Conservation (phyloP, 2,888 invertebrate species). For the Eledona agricola region DNA sequence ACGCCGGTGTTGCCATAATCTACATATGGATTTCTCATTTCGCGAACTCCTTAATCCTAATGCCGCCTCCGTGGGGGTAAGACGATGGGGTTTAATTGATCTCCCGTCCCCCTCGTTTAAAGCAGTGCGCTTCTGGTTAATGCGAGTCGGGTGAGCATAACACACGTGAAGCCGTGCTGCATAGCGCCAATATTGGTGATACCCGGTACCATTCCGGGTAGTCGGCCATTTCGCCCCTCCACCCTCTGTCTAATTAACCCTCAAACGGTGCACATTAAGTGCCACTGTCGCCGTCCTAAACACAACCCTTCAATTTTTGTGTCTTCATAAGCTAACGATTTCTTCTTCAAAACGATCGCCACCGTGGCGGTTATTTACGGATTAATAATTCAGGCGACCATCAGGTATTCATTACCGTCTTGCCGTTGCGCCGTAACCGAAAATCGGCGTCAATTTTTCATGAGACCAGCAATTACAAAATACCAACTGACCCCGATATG, state of each 20-base stretch:
- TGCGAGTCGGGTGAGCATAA: slow-evolving; percentile 48
- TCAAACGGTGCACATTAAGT: slow-evolving; percentile 60
- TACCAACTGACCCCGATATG: no score
- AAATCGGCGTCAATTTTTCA: no score
- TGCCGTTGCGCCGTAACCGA: no score
- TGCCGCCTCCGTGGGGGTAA: slow-evolving; percentile 52
- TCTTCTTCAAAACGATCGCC: no score
- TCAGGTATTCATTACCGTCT: no score
- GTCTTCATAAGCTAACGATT: no score
- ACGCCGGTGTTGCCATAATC: slow-evolving; percentile 48
- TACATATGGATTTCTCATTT: slow-evolving; percentile 60
- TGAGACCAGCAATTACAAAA: no score
- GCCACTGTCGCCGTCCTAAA: slow-evolving; percentile 51
- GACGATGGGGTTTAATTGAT: slow-evolving; percentile 59
- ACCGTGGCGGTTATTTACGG: no score
- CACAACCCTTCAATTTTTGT: no score
- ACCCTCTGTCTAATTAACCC: slow-evolving; percentile 60
- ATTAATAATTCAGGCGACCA: no score
- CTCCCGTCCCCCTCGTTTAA: slow-evolving; percentile 51
- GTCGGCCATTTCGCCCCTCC: slow-evolving; percentile 44
- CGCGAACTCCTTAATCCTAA: slow-evolving; percentile 57
- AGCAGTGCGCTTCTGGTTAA: slow-evolving; percentile 50
- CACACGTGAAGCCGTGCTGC: slow-evolving; percentile 57
- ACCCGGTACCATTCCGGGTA: slow-evolving; percentile 58
- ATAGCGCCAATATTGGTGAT: slow-evolving; percentile 62